Percentiles rank a stretch among this genome's conserved stretches.
phyloP scores from a whole-genome alignment of 2,113 vertebrate genomes.

The Apteryx owenii region DNA sequence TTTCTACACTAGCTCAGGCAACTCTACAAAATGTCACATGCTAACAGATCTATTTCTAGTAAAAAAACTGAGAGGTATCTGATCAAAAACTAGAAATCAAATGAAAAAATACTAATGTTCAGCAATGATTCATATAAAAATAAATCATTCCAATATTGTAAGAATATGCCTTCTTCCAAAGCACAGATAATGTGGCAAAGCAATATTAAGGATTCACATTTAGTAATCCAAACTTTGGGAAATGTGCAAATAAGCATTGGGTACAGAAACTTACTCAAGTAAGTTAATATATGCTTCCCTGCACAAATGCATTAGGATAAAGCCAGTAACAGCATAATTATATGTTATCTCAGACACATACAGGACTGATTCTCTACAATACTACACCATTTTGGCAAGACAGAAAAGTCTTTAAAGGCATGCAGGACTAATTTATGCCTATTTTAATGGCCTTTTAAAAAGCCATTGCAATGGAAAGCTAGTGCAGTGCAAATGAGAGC shows the following conservation, averaged over 20 bases:
- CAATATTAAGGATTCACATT: not conserved
- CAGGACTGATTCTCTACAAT: not conserved
- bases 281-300: not conserved
- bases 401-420: not conserved
- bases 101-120: not conserved
- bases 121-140: not conserved
- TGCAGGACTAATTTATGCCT: not conserved
- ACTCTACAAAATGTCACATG: not conserved
- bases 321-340: not conserved
- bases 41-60: not conserved
- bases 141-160: not conserved
- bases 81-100: not conserved
- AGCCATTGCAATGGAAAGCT: not conserved
- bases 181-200: not conserved
- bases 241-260: not conserved
- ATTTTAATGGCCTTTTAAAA: not conserved
- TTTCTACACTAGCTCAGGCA: not conserved
- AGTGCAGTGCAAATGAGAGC: not conserved
- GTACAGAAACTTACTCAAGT: not conserved
- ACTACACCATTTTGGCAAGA: no score
- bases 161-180: not conserved
- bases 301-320: no score
- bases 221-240: not conserved
- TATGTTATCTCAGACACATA: rapidly evolving
- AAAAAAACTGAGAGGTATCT: not conserved